Evolutionary conservation across 2,113 vertebrate species (phyloP).

Genomic region (Tragulus kanchil): DNA sequence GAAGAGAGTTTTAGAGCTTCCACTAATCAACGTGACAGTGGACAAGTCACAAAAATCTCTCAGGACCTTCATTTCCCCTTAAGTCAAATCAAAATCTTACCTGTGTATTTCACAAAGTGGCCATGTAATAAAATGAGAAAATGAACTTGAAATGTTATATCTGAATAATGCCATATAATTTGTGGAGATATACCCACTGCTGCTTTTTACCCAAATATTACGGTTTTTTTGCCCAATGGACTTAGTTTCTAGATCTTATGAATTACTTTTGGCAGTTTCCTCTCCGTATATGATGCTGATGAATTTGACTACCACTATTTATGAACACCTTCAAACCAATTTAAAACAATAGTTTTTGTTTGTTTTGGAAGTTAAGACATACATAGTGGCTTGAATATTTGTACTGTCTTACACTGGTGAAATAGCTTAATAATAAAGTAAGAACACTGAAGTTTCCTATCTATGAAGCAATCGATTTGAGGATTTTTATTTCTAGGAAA

Average conservation of each 20-base stretch:
- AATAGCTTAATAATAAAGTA: background rate
- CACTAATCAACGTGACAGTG: background rate
- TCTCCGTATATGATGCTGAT: background rate
- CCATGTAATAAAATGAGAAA: background rate
- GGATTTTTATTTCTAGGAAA: background rate
- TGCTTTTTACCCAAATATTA: too few species aligned
- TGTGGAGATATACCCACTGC: background rate
- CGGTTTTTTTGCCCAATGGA: too few species aligned
- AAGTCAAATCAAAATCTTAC: background rate
- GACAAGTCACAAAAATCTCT: background rate
- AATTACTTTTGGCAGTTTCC: constrained; percentile 39
- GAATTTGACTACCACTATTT: constrained; percentile 11
- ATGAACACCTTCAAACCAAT: background rate
- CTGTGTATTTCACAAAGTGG: background rate
- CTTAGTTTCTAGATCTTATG: background rate
- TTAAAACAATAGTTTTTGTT: background rate
- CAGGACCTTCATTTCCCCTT: background rate
- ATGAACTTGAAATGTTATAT: background rate
- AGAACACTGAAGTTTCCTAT: background rate
- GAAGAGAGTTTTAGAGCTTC: background rate
- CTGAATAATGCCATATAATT: background rate
- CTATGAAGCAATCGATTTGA: background rate
- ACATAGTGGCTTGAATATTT: background rate
- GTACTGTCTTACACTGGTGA: background rate
- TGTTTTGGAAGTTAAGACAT: background rate